These are phyloP conservation scores for Quadroppia sp. DNA, from an alignment of 2,888 invertebrate species.

Conservation along the genomic window DNA sequence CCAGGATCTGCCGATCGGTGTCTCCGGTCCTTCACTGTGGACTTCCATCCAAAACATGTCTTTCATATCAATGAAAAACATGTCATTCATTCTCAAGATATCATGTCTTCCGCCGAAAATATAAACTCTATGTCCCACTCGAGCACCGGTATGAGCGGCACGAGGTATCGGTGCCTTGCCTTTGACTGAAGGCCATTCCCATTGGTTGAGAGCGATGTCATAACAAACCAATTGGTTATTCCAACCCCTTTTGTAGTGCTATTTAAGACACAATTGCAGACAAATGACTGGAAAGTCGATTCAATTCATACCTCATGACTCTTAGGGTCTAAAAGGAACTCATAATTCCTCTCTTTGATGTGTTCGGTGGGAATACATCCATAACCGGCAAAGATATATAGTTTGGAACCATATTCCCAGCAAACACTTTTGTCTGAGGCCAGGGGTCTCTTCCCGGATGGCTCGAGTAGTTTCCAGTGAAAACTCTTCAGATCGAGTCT, in stretches of 20 bases:
- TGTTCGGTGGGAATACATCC: constrained; percentile 18
- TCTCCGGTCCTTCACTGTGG: not conserved
- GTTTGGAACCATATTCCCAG: constrained; percentile 47
- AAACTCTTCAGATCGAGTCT: constrained; percentile 50
- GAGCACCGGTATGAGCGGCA: constrained; percentile 55
- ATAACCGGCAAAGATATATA: constrained; percentile 43
- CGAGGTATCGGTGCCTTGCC: constrained; percentile 53
- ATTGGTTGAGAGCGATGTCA: constrained; percentile 49
- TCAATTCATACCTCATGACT: constrained; percentile 41
- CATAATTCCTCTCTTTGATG: constrained; percentile 20
- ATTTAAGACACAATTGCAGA: not conserved
- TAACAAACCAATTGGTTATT: constrained; percentile 52
- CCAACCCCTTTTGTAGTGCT: constrained; percentile 50
- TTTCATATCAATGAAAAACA: constrained; percentile 54
- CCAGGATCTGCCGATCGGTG: constrained; percentile 52
- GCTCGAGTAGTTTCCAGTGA: constrained; percentile 49
- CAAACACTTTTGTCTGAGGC: constrained; percentile 48
- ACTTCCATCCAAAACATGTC: constrained; percentile 52
- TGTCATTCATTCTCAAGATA: constrained; percentile 53
- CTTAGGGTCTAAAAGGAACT: constrained; percentile 41
- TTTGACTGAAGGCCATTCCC: constrained; percentile 50
- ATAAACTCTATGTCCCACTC: constrained; percentile 51
- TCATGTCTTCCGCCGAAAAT: constrained; percentile 56
- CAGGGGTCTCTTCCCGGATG: constrained; percentile 43
- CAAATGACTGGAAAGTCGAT: not conserved